Evolutionary conservation across 1,140 invertebrate species (phyloP), one percentile per base, ranked within the genome.

Genomic region (Ganaspis sp.): DNA sequence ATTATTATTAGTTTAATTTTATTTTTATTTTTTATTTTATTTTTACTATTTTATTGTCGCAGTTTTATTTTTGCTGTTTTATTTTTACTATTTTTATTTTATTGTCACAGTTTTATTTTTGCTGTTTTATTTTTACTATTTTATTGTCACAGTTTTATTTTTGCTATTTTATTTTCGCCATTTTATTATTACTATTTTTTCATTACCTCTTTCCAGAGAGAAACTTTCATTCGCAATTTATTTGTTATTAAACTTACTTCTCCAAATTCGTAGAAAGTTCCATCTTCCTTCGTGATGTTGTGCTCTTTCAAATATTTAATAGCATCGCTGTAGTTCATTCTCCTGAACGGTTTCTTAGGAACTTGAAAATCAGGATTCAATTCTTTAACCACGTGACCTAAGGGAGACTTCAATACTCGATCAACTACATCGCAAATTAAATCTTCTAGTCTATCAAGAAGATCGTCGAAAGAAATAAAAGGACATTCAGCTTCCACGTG

Each of bases 401-500:
- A 93, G 0, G 97, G 96, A 4, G 96, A 96, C 69, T 95, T 94
- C 15, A 99, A 86, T 2, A 99, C 95, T 38, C 98, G 93, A 64
- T 99, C 96, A 0, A 98, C 97, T 0, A 99, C 98, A 91, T 99
- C 98, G 88, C 97, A 98, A 74, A 99, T 95, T 70, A 99, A 91
- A 92, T 99, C 97, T 92, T 99, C 99, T 19, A 99, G 92, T 69
- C 96, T 92, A 84, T 98, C 92, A 73, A 99, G 91, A 4, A 99
- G 86, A 74, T 99, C 97, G 15, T 99, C 95, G 87, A 99, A 99
- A 0, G 94, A 93, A 69, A 99, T 97, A 85, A 99, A 99, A 0
- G 98, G 95, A 88, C 96, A 98, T 91, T 99, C 99, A 0, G 95
- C 99, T 92, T 99, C 99, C 21, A 99, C 93, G 88, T 99, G 99